Percentiles rank a stretch among this genome's conserved stretches.
These are phyloP conservation scores for Xylota sylvarum DNA, from an alignment of 2,888 invertebrate species.

Conservation along the genomic window DNA sequence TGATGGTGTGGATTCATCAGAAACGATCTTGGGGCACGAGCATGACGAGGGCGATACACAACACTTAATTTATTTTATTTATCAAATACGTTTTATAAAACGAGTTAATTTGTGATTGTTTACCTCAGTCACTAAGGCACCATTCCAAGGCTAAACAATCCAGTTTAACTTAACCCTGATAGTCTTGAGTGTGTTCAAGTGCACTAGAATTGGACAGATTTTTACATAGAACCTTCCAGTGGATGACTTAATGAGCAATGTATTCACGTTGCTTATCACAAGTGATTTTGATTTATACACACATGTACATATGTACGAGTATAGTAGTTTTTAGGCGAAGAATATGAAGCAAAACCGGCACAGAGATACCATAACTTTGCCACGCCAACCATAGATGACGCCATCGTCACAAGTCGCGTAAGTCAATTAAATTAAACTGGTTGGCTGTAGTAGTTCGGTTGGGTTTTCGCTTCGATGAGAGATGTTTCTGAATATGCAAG, in stretches of 20 bases:
- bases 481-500: slow-evolving; percentile 70
- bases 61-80: neutral
- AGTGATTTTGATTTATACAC: slow-evolving; percentile 25
- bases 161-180: slow-evolving; percentile 38
- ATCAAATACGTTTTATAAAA: neutral
- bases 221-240: slow-evolving; percentile 9
- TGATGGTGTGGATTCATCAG: neutral
- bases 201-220: slow-evolving; percentile 8
- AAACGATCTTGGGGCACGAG: neutral
- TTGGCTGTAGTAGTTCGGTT: slow-evolving; percentile 25
- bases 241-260: slow-evolving; percentile 37
- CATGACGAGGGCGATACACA: neutral
- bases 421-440: slow-evolving; percentile 75
- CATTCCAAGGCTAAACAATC: slow-evolving; percentile 35
- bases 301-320: neutral
- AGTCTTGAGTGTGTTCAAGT: neutral
- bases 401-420: slow-evolving; percentile 69
- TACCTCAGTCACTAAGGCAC: neutral
- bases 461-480: slow-evolving; percentile 49
- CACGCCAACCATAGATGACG: slow-evolving; percentile 51
- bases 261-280: slow-evolving; percentile 35
- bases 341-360: slow-evolving; percentile 40
- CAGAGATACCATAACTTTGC: neutral
- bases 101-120: neutral
- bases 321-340: neutral